These are phyloP conservation scores for Cyphomyrus discorhynchus DNA, from an alignment of 2,113 vertebrate species.

Conservation along the genomic window DNA sequence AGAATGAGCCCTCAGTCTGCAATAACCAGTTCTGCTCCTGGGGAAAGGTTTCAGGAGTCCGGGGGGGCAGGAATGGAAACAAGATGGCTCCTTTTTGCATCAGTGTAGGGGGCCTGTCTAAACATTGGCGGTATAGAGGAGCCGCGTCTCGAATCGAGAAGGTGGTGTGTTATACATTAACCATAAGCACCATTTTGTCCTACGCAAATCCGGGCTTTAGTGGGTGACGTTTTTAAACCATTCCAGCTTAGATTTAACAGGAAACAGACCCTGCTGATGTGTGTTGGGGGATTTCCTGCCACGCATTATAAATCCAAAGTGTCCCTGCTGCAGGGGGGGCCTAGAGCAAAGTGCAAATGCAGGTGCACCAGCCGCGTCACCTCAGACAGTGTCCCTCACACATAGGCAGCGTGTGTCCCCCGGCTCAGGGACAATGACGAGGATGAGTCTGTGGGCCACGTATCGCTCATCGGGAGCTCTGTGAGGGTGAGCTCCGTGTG, in stretches of 20 bases:
- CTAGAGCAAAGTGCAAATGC: background rate
- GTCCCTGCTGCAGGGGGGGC: background rate
- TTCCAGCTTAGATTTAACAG: background rate
- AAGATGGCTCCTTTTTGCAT: background rate
- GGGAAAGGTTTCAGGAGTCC: too few species aligned
- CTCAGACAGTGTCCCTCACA: too few species aligned
- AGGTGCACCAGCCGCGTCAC: background rate
- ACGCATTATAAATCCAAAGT: background rate
- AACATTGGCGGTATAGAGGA: background rate
- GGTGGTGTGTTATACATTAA: background rate
- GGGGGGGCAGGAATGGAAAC: background rate
- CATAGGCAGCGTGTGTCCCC: too few species aligned
- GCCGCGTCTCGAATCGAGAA: background rate
- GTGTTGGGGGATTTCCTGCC: background rate
- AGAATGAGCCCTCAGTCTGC: background rate
- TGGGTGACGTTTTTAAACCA: background rate
- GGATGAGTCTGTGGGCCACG: too few species aligned
- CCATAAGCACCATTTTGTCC: background rate
- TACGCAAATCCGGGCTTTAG: background rate
- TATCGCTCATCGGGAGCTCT: background rate
- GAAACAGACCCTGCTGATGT: background rate
- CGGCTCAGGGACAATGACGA: background rate
- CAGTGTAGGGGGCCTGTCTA: background rate
- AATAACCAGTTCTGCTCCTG: too few species aligned
- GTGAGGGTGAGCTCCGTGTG: background rate